These are phyloP conservation scores for Lottia gigantea DNA, from an alignment of 2,888 invertebrate species.

Conservation along the genomic window DNA sequence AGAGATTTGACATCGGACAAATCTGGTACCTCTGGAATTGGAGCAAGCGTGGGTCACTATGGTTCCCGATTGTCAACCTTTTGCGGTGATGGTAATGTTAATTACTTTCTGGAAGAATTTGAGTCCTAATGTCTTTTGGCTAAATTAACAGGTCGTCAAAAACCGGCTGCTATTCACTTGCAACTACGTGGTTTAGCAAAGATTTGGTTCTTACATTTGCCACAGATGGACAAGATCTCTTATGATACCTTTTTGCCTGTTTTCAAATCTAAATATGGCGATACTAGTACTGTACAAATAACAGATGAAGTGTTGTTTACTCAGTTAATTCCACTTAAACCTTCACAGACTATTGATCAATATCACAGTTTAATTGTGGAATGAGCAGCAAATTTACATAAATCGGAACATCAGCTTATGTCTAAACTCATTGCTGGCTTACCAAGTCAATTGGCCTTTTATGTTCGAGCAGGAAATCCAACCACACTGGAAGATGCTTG, in stretches of 20 bases:
- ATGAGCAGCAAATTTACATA: not conserved
- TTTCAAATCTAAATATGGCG: not conserved
- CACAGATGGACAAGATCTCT: not conserved
- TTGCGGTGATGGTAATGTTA: not conserved
- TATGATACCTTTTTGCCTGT: not conserved
- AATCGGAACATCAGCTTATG: not conserved
- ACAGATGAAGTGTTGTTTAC: not conserved
- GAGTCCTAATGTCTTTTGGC: not conserved
- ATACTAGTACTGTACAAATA: not conserved
- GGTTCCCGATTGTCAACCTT: not conserved
- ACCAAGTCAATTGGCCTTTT: not conserved
- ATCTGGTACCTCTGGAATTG: no score
- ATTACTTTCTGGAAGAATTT: not conserved
- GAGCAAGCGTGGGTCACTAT: not conserved
- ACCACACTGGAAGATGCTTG: not conserved
- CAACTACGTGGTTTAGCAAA: not conserved
- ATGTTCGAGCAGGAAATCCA: not conserved
- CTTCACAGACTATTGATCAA: not conserved
- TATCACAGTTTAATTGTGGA: not conserved
- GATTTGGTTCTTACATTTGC: not conserved
- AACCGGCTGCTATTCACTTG: not conserved
- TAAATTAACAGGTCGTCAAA: not conserved
- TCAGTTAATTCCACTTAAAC: not conserved
- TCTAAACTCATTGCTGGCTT: constrained; percentile 2
- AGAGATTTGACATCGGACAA: no score